Evolutionary conservation across 2,888 invertebrate species (phyloP).

Genomic region (Stenoptilia bipunctidactyla): DNA sequence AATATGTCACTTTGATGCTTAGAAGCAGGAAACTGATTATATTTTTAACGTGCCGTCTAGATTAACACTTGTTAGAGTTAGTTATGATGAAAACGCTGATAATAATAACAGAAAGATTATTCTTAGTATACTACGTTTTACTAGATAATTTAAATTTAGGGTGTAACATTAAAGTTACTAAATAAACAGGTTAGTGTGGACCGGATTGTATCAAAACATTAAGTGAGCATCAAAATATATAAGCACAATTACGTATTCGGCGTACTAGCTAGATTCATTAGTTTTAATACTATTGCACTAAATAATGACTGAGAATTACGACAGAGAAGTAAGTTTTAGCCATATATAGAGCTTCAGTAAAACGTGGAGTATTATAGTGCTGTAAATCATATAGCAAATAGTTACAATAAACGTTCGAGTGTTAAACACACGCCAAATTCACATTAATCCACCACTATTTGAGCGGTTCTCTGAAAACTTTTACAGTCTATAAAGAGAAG

Average conservation of each 20-base stretch:
- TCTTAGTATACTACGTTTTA: neutral
- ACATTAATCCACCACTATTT: slow-evolving; percentile 29
- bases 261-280: no score
- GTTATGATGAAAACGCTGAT: slow-evolving; percentile 21
- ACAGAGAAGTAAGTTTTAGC: no score
- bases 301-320: no score
- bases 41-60: slow-evolving; percentile 56
- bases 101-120: no score
- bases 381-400: slow-evolving; percentile 15
- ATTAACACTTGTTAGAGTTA: slow-evolving; percentile 45
- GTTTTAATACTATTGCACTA: no score
- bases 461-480: slow-evolving; percentile 18
- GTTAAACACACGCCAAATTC: slow-evolving; percentile 27
- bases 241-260: no score
- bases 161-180: neutral
- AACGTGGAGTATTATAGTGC: no score
- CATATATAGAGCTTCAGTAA: no score
- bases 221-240: no score
- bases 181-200: no score
- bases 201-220: no score
- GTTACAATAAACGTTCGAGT: slow-evolving; percentile 17
- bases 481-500: slow-evolving; percentile 29
- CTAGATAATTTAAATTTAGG: neutral
- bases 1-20: slow-evolving; percentile 59
- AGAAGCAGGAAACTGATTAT: slow-evolving; percentile 53